These are phyloP conservation scores for Catotricha subobsoleta DNA, from an alignment of 2,888 invertebrate genomes.

Conservation along the genomic window DNA sequence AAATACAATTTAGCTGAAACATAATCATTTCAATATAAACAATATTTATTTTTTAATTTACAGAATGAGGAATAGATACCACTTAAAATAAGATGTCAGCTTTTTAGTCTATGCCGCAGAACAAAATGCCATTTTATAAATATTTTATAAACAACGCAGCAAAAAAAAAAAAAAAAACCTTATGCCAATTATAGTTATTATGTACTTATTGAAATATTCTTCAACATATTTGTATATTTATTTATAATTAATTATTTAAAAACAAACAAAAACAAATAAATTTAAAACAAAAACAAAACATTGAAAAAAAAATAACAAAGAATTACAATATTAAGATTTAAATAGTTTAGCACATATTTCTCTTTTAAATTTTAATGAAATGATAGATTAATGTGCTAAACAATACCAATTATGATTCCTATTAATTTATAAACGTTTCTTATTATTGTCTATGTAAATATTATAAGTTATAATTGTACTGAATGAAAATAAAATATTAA, in stretches of 20 bases:
- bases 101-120: no score
- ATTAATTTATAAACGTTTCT: slow-evolving; percentile 2
- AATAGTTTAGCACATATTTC: no score
- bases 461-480: no score
- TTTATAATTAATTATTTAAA: slow-evolving; percentile 1
- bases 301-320: background rate
- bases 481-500: no score
- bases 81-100: no score
- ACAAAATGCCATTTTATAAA: no score
- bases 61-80: background rate
- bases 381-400: no score
- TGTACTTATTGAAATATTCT: background rate
- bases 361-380: no score
- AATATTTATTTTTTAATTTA: background rate
- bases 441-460: no score
- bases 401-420: no score
- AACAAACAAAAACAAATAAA: background rate
- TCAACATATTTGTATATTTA: slow-evolving; percentile 3
- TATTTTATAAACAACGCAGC: background rate
- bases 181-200: slow-evolving; percentile 5
- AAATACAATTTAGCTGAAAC: background rate
- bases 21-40: background rate
- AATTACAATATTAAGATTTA: no score
- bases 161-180: slow-evolving; percentile 1
- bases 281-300: background rate